Percentiles rank a stretch among this genome's conserved stretches.
phyloP scores from a whole-genome alignment of 2,113 vertebrate genomes.

The Rhabdomys dilectus region DNA sequence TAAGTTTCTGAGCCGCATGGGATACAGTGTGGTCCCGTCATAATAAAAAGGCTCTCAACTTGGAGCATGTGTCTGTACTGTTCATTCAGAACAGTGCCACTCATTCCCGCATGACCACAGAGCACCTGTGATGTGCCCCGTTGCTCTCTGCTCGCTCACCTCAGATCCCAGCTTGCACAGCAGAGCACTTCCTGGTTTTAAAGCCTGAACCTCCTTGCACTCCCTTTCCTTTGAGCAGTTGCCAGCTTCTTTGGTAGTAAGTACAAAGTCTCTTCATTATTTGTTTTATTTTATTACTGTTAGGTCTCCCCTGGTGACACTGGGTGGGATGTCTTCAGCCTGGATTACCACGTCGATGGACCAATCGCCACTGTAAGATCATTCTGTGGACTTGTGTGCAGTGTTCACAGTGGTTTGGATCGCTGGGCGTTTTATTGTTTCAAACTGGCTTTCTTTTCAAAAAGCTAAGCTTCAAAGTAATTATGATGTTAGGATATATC shows the following conservation, averaged over 20 bases:
- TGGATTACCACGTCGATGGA: slow-evolving; percentile 98
- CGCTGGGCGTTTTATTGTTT: not conserved
- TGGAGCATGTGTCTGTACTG: not conserved
- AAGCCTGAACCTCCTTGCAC: not conserved
- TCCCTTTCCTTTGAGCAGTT: not conserved
- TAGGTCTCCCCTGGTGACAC: slow-evolving; percentile 99
- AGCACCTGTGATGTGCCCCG: rapidly evolving
- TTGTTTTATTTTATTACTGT: not conserved
- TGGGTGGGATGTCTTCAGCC: slow-evolving; percentile 99
- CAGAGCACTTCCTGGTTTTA: not conserved
- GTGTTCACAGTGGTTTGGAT: not conserved
- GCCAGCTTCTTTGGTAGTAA: not conserved
- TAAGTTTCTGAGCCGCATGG: not conserved
- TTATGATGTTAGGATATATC: not conserved
- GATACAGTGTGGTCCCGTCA: not conserved
- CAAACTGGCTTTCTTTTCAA: slow-evolving; percentile 49
- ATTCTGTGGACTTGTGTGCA: not conserved
- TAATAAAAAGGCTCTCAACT: not conserved
- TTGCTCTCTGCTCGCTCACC: rapidly evolving
- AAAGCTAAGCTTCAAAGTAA: slow-evolving; percentile 52
- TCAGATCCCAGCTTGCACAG: not conserved
- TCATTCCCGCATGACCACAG: not conserved
- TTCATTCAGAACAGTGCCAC: not conserved
- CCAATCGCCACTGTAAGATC: slow-evolving; percentile 96
- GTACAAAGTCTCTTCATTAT: not conserved